These are phyloP conservation scores for Brachyalestes nurse DNA, from an alignment of 2,797 vertebrate species.

Conservation along the genomic window DNA sequence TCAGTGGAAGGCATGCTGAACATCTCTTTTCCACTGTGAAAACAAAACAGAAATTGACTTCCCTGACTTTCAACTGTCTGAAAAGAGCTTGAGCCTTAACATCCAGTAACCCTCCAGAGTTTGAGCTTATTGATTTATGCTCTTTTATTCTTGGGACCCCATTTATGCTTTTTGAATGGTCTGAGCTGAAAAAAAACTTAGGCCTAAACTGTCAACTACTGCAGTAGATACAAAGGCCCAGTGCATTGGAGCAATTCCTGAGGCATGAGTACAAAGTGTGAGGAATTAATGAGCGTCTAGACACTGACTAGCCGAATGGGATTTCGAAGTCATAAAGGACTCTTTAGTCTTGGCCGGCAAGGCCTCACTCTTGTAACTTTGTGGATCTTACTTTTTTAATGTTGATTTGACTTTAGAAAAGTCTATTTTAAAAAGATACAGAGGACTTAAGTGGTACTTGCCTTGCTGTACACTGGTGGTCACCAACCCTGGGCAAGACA, in stretches of 20 bases:
- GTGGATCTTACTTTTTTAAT: not conserved
- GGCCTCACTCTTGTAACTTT: not conserved
- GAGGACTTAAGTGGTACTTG: not conserved
- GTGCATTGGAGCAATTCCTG: not conserved
- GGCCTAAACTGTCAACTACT: not conserved
- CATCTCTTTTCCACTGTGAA: conserved; percentile 19
- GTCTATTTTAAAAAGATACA: not conserved
- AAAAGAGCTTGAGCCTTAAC: conserved; percentile 7
- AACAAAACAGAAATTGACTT: conserved; percentile 16
- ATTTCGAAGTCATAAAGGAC: not conserved
- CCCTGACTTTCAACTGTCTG: conserved; percentile 9
- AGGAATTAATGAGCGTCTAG: not conserved
- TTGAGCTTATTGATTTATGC: conserved; percentile 14
- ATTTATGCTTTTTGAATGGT: conserved; percentile 20
- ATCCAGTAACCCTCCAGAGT: conserved; percentile 9
- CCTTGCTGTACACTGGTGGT: not conserved
- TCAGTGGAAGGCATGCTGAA: conserved; percentile 22
- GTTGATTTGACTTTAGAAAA: too few relatives aligned
- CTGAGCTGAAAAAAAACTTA: conserved; percentile 6
- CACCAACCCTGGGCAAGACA: too few relatives aligned
- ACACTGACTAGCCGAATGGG: not conserved
- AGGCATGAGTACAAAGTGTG: not conserved
- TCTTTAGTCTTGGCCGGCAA: not conserved
- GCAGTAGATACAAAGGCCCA: not conserved
- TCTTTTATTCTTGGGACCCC: conserved; percentile 20